These are phyloP conservation scores for Harpagifer antarcticus DNA, from an alignment of 2,797 vertebrate species.

Conservation along the genomic window DNA sequence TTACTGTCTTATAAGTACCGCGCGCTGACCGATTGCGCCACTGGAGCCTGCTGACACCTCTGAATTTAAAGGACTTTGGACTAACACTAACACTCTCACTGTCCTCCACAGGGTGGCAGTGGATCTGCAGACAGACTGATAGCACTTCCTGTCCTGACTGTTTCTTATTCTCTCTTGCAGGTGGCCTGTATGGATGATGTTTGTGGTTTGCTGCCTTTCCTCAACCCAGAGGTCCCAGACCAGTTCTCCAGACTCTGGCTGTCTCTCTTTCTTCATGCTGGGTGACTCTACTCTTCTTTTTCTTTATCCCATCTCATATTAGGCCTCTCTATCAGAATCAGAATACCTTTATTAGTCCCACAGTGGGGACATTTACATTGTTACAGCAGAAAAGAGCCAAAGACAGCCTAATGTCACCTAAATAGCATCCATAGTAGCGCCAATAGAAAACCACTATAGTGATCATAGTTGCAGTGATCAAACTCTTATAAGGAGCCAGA, in stretches of 20 bases:
- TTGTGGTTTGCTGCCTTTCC: slow-evolving; percentile 96
- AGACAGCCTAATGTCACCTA: too few species aligned
- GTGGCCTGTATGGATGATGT: slow-evolving; percentile 99
- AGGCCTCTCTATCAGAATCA: too few species aligned
- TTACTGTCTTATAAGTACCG: slow-evolving; percentile 5
- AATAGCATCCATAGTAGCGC: too few species aligned
- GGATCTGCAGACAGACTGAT: not conserved
- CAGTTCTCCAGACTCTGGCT: slow-evolving; percentile 99
- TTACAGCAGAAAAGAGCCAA: too few species aligned
- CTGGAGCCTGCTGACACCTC: fast-evolving
- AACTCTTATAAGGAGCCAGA: too few species aligned
- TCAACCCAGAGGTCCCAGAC: slow-evolving; percentile 96
- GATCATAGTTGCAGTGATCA: too few species aligned
- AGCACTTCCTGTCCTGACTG: not conserved
- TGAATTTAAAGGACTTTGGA: not conserved
- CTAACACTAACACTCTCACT: not conserved
- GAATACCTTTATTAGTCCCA: too few species aligned
- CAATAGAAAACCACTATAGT: too few species aligned
- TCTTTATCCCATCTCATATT: too few species aligned
- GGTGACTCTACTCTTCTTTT: slow-evolving; percentile 80
- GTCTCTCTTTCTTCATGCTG: slow-evolving; percentile 96
- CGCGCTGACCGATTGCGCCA: slow-evolving; percentile 45
- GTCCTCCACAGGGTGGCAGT: slow-evolving; percentile 39
- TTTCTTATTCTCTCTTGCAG: slow-evolving; percentile 70
- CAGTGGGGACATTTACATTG: too few species aligned